Conservation (phyloP, 53 echinoderm and acorn worm genomes). For the Holothuria leucospilota region DNA sequence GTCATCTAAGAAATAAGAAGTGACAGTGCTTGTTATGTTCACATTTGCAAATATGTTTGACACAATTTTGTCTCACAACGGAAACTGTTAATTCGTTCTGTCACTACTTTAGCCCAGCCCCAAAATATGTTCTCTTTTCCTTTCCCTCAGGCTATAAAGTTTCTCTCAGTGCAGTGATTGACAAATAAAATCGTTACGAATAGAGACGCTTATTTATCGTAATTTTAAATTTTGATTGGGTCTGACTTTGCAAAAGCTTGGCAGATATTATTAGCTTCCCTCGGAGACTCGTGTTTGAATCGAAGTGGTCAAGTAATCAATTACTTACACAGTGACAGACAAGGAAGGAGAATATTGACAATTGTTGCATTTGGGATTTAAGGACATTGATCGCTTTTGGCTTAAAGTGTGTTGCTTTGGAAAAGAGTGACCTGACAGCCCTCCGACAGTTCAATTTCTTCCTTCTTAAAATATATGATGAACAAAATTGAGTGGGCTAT, state of each 20-base stretch:
- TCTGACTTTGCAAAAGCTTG: background rate
- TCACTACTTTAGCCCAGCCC: background rate
- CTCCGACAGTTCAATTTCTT: too few species aligned
- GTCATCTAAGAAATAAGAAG: too few species aligned
- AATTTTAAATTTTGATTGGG: constrained; percentile 23
- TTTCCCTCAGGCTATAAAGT: background rate
- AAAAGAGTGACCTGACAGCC: too few species aligned
- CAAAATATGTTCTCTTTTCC: background rate
- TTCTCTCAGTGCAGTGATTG: constrained; percentile 1
- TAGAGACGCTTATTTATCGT: constrained; percentile 2
- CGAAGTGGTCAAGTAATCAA: constrained; percentile 19
- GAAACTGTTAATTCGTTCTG: background rate
- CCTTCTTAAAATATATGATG: too few species aligned
- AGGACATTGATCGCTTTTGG: constrained; percentile 9
- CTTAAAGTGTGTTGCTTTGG: too few species aligned
- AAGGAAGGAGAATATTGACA: constrained; percentile 21
- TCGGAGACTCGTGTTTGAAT: background rate
- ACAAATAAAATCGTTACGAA: constrained; percentile 24
- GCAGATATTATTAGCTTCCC: constrained; percentile 12
- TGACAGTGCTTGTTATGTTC: too few species aligned
- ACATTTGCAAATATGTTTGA: too few species aligned
- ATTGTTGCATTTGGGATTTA: constrained; percentile 32
- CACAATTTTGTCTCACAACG: background rate
- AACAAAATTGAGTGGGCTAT: too few species aligned
- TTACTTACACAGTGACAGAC: constrained; percentile 21